Evolutionary conservation across 2,888 invertebrate species (phyloP).

Genomic region (Nasonovia ribisnigri): DNA sequence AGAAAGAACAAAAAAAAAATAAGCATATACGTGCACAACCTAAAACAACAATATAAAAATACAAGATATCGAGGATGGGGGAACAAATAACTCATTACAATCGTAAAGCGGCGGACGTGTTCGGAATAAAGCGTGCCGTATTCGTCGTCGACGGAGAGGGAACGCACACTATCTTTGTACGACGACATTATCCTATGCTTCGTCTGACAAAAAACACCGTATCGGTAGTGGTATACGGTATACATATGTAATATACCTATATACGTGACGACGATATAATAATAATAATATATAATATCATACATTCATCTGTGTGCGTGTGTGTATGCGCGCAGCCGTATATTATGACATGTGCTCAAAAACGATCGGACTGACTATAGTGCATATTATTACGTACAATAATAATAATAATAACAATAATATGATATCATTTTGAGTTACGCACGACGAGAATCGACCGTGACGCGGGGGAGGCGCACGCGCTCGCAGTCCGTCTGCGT

Average conservation of each 20-base stretch:
- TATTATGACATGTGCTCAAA: background rate
- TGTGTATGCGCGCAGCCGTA: background rate
- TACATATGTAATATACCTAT: background rate
- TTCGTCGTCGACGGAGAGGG: background rate
- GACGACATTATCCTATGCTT: background rate
- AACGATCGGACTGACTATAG: conserved; percentile 10
- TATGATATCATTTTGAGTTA: background rate
- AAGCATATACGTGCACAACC: background rate
- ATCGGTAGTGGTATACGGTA: background rate
- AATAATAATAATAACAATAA: background rate
- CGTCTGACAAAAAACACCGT: conserved; percentile 14
- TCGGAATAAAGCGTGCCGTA: conserved; percentile 46
- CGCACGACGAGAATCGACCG: conserved; percentile 20
- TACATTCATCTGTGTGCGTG: background rate
- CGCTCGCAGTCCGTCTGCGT: background rate
- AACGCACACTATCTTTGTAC: background rate
- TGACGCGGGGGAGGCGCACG: background rate
- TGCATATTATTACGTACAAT: background rate
- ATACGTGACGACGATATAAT: background rate
- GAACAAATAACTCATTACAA: conserved; percentile 65
- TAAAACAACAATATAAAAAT: conserved; percentile 54
- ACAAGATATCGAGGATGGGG: conserved; percentile 35
- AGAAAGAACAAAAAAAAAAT: background rate
- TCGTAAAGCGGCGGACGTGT: conserved; percentile 64
- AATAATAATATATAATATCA: conserved; percentile 8